Evolutionary conservation across 2,888 invertebrate species (phyloP).

Genomic region (Silvanus unidentatus): DNA sequence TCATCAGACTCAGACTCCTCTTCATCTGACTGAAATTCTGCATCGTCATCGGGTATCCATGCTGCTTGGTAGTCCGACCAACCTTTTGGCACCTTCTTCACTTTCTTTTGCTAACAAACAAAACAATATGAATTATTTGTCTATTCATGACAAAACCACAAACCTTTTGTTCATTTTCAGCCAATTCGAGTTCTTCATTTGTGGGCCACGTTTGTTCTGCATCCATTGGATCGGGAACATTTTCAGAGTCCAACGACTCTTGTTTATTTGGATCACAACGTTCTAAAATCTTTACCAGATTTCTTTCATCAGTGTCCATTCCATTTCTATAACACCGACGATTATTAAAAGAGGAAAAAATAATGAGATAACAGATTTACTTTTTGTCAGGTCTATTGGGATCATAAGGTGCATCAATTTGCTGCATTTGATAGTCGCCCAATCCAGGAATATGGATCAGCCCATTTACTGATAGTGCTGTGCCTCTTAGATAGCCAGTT

Average conservation of each 20-base stretch:
- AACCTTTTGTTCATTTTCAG: conserved; percentile 52
- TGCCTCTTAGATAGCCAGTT: conserved; percentile 82
- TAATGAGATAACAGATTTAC: conserved; percentile 2
- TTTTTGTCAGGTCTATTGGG: conserved; percentile 56
- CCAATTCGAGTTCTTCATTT: conserved; percentile 77
- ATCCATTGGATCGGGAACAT: conserved; percentile 83
- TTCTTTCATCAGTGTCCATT: conserved; percentile 23
- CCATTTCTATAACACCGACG: conserved; percentile 14
- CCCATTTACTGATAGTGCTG: conserved; percentile 77
- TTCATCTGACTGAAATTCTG: conserved; percentile 49
- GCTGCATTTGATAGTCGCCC: conserved; percentile 87
- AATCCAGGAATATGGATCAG: conserved; percentile 87
- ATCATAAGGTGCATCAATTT: conserved; percentile 66
- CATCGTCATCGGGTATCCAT: conserved; percentile 72
- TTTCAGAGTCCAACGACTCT: conserved; percentile 72
- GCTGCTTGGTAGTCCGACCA: conserved; percentile 97
- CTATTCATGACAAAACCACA: neutral
- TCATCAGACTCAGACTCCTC: conserved; percentile 55
- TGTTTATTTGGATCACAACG: conserved; percentile 56
- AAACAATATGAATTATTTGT: neutral
- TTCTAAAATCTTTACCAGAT: conserved; percentile 49
- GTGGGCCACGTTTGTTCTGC: conserved; percentile 98
- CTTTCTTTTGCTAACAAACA: conserved; percentile 47
- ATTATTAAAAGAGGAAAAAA: conserved; percentile 12
- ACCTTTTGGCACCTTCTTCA: conserved; percentile 83